Conservation (phyloP, 2,113 vertebrate genomes). For the Cephalopholis sonnerati region DNA sequence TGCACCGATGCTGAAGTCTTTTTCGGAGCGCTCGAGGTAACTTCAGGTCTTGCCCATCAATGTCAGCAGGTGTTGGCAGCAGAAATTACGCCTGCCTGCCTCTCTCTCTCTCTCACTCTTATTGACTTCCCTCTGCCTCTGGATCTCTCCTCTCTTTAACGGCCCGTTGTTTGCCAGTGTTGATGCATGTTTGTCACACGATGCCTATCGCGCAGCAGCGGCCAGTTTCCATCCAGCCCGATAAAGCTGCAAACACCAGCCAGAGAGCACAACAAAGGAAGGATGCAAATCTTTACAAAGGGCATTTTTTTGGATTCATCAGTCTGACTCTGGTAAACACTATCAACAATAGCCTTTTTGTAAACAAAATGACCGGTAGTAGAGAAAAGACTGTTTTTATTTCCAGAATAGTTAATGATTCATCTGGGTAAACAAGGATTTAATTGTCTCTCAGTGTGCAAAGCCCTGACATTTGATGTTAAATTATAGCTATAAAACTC, state of each 20-base stretch:
- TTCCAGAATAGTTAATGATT: constrained; percentile 63
- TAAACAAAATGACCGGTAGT: constrained; percentile 44
- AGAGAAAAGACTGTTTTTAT: constrained; percentile 37
- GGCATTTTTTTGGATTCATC: constrained; percentile 37
- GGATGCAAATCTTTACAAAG: constrained; percentile 58
- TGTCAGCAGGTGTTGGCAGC: constrained; percentile 45
- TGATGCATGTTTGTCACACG: constrained; percentile 58
- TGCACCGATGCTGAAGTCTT: constrained; percentile 13
- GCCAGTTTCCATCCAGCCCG: constrained; percentile 35
- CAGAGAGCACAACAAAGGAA: constrained; percentile 60
- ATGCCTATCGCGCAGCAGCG: constrained; percentile 15
- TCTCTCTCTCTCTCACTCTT: constrained; percentile 25
- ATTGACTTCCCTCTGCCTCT: constrained; percentile 44
- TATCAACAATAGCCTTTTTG: constrained; percentile 59
- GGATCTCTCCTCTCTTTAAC: constrained; percentile 40
- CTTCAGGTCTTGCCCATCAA: constrained; percentile 53
- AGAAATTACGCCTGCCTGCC: constrained; percentile 30
- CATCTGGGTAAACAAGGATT: constrained; percentile 74
- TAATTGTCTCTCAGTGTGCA: constrained; percentile 75
- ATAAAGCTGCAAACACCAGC: constrained; percentile 49
- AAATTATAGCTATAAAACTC: constrained; percentile 78
- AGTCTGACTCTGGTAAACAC: constrained; percentile 40
- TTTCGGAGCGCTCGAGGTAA: constrained; percentile 24
- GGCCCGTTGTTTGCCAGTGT: constrained; percentile 47
- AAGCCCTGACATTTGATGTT: constrained; percentile 79